Percentiles rank a stretch among this genome's conserved stretches.
phyloP scores from a whole-genome alignment of 2,113 vertebrate genomes.

The Lophotis ruficrista region DNA sequence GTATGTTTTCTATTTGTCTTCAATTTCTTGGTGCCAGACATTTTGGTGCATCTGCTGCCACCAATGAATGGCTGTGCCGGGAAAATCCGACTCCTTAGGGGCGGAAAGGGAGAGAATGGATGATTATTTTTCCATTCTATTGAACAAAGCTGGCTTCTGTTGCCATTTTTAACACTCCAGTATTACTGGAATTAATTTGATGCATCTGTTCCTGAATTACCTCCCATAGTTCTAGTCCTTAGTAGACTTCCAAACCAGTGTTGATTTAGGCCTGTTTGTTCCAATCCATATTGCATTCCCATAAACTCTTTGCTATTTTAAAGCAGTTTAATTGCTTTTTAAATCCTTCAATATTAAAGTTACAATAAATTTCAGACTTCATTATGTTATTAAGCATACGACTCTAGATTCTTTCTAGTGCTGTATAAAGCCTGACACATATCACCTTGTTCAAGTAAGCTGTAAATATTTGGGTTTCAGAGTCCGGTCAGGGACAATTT shows the following conservation, averaged over 20 bases:
- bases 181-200: conserved; percentile 65
- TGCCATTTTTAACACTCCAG: conserved; percentile 60
- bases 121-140: conserved; percentile 53
- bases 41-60: conserved; percentile 38
- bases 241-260: conserved; percentile 44
- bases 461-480: background rate
- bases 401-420: background rate
- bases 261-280: conserved; percentile 54
- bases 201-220: conserved; percentile 64
- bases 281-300: conserved; percentile 22
- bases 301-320: conserved; percentile 37
- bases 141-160: conserved; percentile 64
- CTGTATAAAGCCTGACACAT: background rate
- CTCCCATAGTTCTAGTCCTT: conserved; percentile 44
- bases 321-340: conserved; percentile 18
- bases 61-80: conserved; percentile 26
- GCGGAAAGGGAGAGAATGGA: conserved; percentile 3
- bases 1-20: conserved; percentile 18
- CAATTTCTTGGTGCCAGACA: background rate
- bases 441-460: background rate
- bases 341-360: conserved; percentile 9
- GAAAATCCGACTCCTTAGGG: conserved; percentile 36
- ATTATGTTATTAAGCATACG: background rate
- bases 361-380: conserved; percentile 11
- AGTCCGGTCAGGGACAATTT: background rate